Base-by-base conservation (phyloP, 2,113 vertebrate species). In the Pycnonotus jocosus region DNA sequence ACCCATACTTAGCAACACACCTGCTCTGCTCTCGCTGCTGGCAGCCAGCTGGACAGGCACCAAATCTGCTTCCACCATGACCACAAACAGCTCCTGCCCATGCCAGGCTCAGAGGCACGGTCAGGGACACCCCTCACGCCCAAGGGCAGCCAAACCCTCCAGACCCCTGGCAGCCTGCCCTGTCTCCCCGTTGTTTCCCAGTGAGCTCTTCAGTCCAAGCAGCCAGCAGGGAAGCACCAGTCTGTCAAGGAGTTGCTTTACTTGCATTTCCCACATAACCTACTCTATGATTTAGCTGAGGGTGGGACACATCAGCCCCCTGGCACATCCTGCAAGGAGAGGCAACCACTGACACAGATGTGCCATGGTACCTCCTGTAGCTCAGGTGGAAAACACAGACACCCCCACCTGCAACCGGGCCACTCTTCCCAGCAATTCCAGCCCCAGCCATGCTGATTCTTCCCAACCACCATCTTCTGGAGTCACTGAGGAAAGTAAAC, bases 1-100 rank as follows among this genome's bases (percentile, higher is more conserved):
- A 15, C 45, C 94, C 77, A 76, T 65, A 79, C 57, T 96, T 95
- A 91, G 92, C 62, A 87, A 70, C 66, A 78, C 94, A 96, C 95
- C 96, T 96, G 94, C 92, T 95, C 90, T 48, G 51, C 77, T 88
- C 64, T 62, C 0, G 0, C 60, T 95, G 94, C 95, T 77, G 88
- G 90, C 61, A 42, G 58, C 51, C 15, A 91, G 81, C 66, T 94
- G 93, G 94, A 94, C 91, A 93, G 62, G 40, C n/a, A 92, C 45
- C 81, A 89, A 57, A 85, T 60, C 44, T 12, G 51, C 33, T 73
- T 85, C 38, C 56, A 70, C 22, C 22, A 4, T 0, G 4, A 83
- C 68, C 70, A 85, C 69, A 56, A 81, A 17, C 56, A 80, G 60
- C 71, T 93, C 87, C 44, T 74, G 0, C 44, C 38, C 28, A 47